phyloP scores from a whole-genome alignment of 2,888 invertebrate genomes.

The Drosophila tripunctata region DNA sequence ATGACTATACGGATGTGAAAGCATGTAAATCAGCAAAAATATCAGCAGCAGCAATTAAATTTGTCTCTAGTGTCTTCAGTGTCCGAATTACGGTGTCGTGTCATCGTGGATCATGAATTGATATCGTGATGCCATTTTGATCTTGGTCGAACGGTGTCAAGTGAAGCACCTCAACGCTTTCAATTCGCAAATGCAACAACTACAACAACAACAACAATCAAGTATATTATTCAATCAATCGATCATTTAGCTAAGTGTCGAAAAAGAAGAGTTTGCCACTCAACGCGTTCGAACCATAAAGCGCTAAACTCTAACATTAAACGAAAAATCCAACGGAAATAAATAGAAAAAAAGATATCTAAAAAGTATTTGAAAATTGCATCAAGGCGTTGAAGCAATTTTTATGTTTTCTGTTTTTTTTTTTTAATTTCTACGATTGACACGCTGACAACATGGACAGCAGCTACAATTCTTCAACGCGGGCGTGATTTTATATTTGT shows the following conservation, averaged over 20 bases:
- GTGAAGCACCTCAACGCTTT: slow-evolving; percentile 77
- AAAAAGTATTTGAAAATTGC: slow-evolving; percentile 33
- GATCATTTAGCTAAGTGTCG: slow-evolving; percentile 48
- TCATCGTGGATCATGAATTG: slow-evolving; percentile 21
- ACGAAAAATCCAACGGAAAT: slow-evolving; percentile 20
- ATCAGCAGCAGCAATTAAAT: background rate
- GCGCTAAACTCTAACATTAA: slow-evolving; percentile 37
- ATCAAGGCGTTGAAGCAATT: slow-evolving; percentile 53
- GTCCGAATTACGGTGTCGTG: slow-evolving; percentile 8
- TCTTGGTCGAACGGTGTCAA: slow-evolving; percentile 76
- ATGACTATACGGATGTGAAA: slow-evolving; percentile 66
- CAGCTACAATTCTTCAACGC: slow-evolving; percentile 43
- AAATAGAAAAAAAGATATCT: slow-evolving; percentile 6
- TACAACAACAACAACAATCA: slow-evolving; percentile 54
- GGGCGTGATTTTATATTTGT: slow-evolving; percentile 16
- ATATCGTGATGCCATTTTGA: slow-evolving; percentile 57
- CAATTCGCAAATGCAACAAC: slow-evolving; percentile 46
- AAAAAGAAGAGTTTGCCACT: slow-evolving; percentile 44
- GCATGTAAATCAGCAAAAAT: slow-evolving; percentile 36
- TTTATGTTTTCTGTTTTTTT: slow-evolving; percentile 34
- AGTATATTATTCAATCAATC: slow-evolving; percentile 55
- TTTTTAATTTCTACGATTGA: slow-evolving; percentile 37
- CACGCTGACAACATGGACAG: slow-evolving; percentile 55
- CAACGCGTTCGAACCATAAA: slow-evolving; percentile 64
- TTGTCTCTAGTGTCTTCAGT: slow-evolving; percentile 25